phyloP scores from a whole-genome alignment of 2,888 invertebrate species.

The Lasioglossum malachurum region DNA sequence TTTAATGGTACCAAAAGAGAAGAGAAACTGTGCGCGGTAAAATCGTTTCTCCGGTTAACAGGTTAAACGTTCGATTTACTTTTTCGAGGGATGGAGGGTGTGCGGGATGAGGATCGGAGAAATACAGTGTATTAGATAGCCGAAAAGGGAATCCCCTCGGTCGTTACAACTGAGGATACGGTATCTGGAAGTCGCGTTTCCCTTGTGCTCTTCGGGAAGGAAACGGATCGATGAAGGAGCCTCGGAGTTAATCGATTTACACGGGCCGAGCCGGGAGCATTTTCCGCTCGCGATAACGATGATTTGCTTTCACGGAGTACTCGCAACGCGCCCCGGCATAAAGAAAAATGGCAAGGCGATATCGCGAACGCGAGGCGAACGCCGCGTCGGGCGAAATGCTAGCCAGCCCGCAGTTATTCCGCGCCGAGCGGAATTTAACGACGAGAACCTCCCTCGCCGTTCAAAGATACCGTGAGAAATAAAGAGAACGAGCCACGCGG shows the following conservation, averaged over 20 bases:
- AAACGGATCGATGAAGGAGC: constrained; percentile 26
- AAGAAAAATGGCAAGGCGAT: constrained; percentile 58
- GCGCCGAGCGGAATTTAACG: constrained; percentile 53
- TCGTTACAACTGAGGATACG: background rate
- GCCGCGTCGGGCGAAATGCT: background rate
- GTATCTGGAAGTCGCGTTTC: background rate
- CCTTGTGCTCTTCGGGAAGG: background rate
- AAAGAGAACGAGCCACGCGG: background rate
- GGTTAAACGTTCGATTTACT: background rate
- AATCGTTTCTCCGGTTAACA: background rate
- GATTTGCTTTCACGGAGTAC: constrained; percentile 56
- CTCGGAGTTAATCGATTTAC: constrained; percentile 59
- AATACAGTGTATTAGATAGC: constrained; percentile 3
- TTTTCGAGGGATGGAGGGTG: background rate
- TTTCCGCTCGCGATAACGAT: constrained; percentile 62
- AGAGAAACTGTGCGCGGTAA: background rate
- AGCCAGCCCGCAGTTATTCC: constrained; percentile 42
- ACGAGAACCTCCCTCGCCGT: constrained; percentile 9
- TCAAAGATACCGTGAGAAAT: constrained; percentile 14
- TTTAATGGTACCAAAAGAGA: background rate
- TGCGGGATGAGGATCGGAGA: background rate
- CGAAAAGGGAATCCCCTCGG: constrained; percentile 1
- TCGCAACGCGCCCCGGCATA: constrained; percentile 29
- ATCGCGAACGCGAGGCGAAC: constrained; percentile 38
- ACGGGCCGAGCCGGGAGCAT: constrained; percentile 42